Conservation (phyloP, 2,797 vertebrate species). For the Microcaecilia unicolor region DNA sequence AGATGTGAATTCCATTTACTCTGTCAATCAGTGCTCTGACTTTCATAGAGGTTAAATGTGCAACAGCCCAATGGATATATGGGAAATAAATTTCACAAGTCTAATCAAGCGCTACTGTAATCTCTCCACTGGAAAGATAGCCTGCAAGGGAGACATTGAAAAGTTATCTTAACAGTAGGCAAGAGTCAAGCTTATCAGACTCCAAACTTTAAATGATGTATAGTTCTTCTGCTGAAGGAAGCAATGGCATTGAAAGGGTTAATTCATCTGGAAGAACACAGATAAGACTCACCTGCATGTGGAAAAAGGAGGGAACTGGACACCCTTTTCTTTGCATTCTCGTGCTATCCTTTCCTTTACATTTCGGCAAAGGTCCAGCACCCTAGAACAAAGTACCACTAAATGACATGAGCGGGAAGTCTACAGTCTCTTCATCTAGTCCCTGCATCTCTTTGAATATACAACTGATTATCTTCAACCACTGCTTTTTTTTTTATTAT, state of each 20-base stretch:
- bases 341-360: constrained; percentile 86
- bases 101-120: constrained; percentile 53
- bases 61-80: constrained; percentile 25
- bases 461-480: no score
- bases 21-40: constrained; percentile 44
- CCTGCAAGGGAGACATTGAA: no score
- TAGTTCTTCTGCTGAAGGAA: background rate
- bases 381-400: constrained; percentile 55
- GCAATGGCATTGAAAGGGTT: background rate
- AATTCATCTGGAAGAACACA: background rate
- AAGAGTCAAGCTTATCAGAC: constrained; percentile 5
- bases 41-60: constrained; percentile 60
- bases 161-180: constrained; percentile 1
- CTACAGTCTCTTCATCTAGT: no score
- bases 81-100: constrained; percentile 55
- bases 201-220: background rate
- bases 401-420: no score
- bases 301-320: constrained; percentile 85
- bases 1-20: constrained; percentile 46
- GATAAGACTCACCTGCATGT: constrained; percentile 77
- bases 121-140: constrained; percentile 37
- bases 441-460: no score
- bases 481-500: no score
- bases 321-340: constrained; percentile 93
- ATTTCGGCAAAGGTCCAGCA: constrained; percentile 92